Conservation (phyloP, 1,140 invertebrate species). For the Achroia grisella region DNA sequence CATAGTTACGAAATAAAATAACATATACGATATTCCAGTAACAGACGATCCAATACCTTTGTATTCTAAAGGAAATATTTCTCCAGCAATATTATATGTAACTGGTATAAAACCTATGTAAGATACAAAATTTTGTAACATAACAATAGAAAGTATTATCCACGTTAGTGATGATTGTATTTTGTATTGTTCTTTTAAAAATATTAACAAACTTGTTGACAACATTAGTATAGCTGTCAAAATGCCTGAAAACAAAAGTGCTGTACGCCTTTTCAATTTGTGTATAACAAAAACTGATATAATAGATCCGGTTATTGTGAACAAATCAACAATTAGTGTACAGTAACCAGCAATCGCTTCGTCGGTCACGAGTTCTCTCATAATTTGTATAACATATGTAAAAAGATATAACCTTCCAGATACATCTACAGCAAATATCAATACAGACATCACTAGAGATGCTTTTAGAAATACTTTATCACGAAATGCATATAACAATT, state of each 20-base stretch:
- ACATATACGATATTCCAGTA: constrained; percentile 26
- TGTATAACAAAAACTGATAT: constrained; percentile 20
- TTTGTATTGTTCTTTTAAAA: constrained; percentile 10
- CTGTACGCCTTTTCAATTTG: constrained; percentile 22
- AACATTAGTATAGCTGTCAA: constrained; percentile 24
- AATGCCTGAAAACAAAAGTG: constrained; percentile 24
- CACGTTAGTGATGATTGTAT: constrained; percentile 10
- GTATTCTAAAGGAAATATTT: constrained; percentile 37
- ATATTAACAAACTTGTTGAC: constrained; percentile 18
- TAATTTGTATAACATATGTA: constrained; percentile 30
- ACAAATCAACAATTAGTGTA: constrained; percentile 25
- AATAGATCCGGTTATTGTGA: constrained; percentile 20
- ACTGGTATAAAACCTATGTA: constrained; percentile 30
- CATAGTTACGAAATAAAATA: constrained; percentile 20
- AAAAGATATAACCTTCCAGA: constrained; percentile 29
- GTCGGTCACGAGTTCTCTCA: constrained; percentile 24
- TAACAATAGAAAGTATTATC: constrained; percentile 22
- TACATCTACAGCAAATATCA: constrained; percentile 27
- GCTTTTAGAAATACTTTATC: constrained; percentile 28
- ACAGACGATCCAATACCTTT: constrained; percentile 25
- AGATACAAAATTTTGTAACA: constrained; percentile 24
- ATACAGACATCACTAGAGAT: constrained; percentile 19
- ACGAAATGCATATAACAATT: constrained; percentile 1
- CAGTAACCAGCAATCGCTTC: constrained; percentile 25
- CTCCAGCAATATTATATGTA: constrained; percentile 26